Base-by-base conservation (phyloP, 2,797 vertebrate species). In the Orientallactaga sibirica region DNA sequence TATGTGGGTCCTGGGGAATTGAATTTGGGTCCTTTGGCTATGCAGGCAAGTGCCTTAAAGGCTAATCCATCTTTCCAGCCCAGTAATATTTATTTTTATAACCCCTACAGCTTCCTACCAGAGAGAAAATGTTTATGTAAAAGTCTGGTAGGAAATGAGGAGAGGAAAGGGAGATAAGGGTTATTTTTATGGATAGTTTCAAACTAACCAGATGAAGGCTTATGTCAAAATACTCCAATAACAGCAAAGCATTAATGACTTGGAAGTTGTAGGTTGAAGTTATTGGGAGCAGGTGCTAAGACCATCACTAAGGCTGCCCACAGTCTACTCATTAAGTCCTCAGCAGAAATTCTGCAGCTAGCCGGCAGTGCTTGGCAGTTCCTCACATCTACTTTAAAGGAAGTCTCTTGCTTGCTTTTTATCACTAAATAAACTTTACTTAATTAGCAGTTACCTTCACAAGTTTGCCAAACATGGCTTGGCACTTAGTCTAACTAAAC, bases 401-500 rank as follows among this genome's bases (percentile, higher is more conserved):
- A 86, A 43, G 6, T 8, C 75, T 75, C 74, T 89, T 90, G 93
- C 85, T 88, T 86, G 79, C 92, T 90, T 88, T 92, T 89, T 95
- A 92, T 90, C 88, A 80, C 83, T 95, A 96, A 94, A 85, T 90
- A 96, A 95, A 90, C 86, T 94, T 75, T 67, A 16, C 70, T 94
- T 96, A 92, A 95, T 95, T 95, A 96, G 58, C 67, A 93, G 90
- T 95, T 88, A 93, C 87, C 58, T 48, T 88, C 81, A 92, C 25
- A 86, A 89, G 82, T 83, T 82, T 95, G 94, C 94, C 96, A 96
- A 95, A 79, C 75, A 70, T 43, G 87, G 33, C 90, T 93, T 97
- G 96, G 93, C 92, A 78, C n/a, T 85, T 52, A 58, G 66, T 96
- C 94, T 95, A 95, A 95, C 66, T 89, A 94, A 96, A 96, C 81